Evolutionary conservation across 2,888 invertebrate genomes (phyloP), one percentile per base, ranked within the genome.

Genomic region (Catocala fraxini): DNA sequence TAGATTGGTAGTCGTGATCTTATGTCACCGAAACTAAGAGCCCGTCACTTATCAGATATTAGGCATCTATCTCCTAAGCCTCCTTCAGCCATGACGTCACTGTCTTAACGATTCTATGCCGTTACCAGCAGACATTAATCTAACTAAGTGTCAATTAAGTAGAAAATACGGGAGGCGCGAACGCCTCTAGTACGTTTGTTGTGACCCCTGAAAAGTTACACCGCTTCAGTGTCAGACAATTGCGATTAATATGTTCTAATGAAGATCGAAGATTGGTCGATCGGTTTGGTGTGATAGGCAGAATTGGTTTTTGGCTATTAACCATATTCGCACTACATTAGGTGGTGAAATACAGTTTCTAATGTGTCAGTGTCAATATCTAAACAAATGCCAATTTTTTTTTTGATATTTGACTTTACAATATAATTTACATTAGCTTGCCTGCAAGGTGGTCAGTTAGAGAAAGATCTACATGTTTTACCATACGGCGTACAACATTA

Each of bases 131-230:
- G 60, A 53, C 82, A 85, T 86, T 84, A 85, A 85, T 86, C 85
- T 81, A 82, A 79, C 82, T 84, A 81, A 85, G 80, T 85, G 86
- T 86, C 86, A 86, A 86, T 86, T 86, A 85, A 81, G 81, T 75
- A 82, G 85, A 84, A 79, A 85, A 85, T 83, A 85, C 80, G 83
- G 71, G 77, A 78, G 71, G 75, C 80, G 73, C 74, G 75, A 70
- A 78, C 62, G 70, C 71, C 80, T n/a, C n/a, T 71, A 82, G 82
- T 79, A 80, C 72, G 60, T 65, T 68, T 73, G 71, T 72, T 72
- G 68, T 70, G 74, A 77, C 78, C 77, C 77, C 72, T 69, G 51
- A 63, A 77, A 79, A 80, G 67, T 72, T 70, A 62, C 51, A 68
- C 51, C 65, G 54, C 70, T 71, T 67, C 49, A 39, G 46, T 60